phyloP scores from a whole-genome alignment of 2,888 invertebrate genomes.

The Epiblema foenella region DNA sequence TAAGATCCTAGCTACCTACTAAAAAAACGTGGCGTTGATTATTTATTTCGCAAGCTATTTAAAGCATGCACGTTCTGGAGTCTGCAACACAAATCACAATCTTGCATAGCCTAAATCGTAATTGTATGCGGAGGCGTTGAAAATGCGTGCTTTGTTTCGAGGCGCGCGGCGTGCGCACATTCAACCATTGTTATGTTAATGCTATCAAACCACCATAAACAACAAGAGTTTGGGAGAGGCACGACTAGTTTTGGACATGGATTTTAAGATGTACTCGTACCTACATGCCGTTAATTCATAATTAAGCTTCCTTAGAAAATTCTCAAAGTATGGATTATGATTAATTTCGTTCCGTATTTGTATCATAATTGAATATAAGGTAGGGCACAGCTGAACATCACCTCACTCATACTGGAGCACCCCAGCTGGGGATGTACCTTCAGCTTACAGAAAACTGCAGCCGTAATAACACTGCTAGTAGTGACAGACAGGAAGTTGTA shows the following conservation, averaged over 20 bases:
- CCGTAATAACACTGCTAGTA: too few relatives aligned
- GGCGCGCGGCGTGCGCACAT: constrained; percentile 21
- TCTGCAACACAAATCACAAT: constrained; percentile 35
- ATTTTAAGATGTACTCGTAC: not conserved
- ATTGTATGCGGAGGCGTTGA: constrained; percentile 47
- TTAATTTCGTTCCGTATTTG: not conserved
- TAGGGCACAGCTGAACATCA: too few relatives aligned
- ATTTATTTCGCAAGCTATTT: constrained; percentile 23
- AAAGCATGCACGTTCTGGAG: constrained; percentile 11
- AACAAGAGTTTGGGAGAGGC: constrained; percentile 29
- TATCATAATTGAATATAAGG: not conserved
- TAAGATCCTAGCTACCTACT: not conserved
- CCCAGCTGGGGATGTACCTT: too few relatives aligned
- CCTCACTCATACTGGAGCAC: too few relatives aligned
- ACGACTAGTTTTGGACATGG: constrained; percentile 28
- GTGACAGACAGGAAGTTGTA: too few relatives aligned
- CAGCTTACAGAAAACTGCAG: too few relatives aligned
- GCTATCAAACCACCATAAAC: constrained; percentile 38
- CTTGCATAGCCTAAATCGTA: constrained; percentile 32
- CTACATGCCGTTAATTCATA: not conserved
- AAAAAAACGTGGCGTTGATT: not conserved
- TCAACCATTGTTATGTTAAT: constrained; percentile 46
- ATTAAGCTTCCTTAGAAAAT: constrained; percentile 2
- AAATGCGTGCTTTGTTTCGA: constrained; percentile 44
- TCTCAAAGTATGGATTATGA: constrained; percentile 21